phyloP scores from a whole-genome alignment of 2,797 vertebrate species.

The Merluccius polli region DNA sequence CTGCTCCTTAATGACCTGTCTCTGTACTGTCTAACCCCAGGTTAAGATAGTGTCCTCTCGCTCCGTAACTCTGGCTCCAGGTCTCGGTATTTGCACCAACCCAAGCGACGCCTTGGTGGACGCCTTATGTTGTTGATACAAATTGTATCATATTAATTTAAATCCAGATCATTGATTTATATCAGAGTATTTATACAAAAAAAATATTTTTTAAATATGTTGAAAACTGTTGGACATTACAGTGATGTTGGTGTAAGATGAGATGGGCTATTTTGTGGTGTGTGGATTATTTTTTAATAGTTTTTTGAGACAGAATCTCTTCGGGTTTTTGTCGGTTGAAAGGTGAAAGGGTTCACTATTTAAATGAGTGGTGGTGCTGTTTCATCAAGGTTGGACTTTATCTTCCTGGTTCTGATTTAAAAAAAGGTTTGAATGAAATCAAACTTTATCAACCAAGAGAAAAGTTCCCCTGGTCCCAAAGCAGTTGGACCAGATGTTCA shows the following conservation, averaged over 20 bases:
- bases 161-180: constrained; percentile 65
- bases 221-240: constrained; percentile 21
- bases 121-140: constrained; percentile 92
- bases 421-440: neutral
- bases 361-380: neutral
- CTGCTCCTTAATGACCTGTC: neutral
- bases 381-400: neutral
- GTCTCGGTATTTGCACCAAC: constrained; percentile 65
- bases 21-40: neutral
- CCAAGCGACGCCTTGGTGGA: constrained; percentile 50
- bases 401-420: neutral
- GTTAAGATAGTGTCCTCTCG: neutral
- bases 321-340: neutral
- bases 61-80: neutral
- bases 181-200: constrained; percentile 64
- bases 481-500: constrained; percentile 1
- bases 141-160: constrained; percentile 94
- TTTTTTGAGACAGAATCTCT: neutral
- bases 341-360: neutral
- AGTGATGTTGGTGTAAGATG: neutral
- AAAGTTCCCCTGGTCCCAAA: neutral
- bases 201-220: constrained; percentile 46
- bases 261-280: neutral
- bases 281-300: neutral
- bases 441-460: neutral